Conservation (phyloP, 2,113 vertebrate genomes). For the Mus pahari region DNA sequence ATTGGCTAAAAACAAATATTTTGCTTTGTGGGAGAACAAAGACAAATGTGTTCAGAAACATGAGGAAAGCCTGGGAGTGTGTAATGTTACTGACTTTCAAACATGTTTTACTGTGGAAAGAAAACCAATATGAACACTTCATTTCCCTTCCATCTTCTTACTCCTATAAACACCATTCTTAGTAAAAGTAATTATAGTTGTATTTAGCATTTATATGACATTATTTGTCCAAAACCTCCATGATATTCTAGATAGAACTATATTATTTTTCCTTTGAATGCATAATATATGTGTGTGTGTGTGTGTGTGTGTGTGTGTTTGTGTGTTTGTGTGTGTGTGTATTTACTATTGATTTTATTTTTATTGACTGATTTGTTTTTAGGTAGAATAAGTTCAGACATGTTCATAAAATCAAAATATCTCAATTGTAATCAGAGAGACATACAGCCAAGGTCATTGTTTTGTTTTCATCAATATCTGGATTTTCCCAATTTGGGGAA, state of each 20-base stretch:
- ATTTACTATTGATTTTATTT: background rate
- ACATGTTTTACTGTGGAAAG: constrained; percentile 57
- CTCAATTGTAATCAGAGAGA: constrained; percentile 20
- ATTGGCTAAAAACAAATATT: constrained; percentile 26
- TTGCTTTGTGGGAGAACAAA: constrained; percentile 57
- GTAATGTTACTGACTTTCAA: constrained; percentile 50
- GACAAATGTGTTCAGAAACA: constrained; percentile 62
- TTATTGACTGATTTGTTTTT: background rate
- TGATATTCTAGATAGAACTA: constrained; percentile 60
- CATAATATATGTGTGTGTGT: background rate
- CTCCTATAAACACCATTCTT: background rate
- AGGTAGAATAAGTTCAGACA: constrained; percentile 14
- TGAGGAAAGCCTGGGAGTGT: constrained; percentile 22
- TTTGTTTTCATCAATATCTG: background rate
- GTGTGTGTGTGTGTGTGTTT: no score
- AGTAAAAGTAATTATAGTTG: constrained; percentile 24
- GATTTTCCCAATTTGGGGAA: background rate
- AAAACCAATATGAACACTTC: constrained; percentile 30
- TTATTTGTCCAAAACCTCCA: constrained; percentile 5
- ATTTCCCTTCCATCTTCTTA: background rate
- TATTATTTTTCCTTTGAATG: constrained; percentile 45
- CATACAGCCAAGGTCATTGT: background rate
- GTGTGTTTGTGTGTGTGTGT: no score
- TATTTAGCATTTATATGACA: constrained; percentile 58
- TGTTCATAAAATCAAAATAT: background rate